A percentile compares a stretch with the other conserved stretches of the same genome.
These are phyloP conservation scores for Lepidotrigona ventralis DNA, from an alignment of 1,140 invertebrate species.

Conservation along the genomic window DNA sequence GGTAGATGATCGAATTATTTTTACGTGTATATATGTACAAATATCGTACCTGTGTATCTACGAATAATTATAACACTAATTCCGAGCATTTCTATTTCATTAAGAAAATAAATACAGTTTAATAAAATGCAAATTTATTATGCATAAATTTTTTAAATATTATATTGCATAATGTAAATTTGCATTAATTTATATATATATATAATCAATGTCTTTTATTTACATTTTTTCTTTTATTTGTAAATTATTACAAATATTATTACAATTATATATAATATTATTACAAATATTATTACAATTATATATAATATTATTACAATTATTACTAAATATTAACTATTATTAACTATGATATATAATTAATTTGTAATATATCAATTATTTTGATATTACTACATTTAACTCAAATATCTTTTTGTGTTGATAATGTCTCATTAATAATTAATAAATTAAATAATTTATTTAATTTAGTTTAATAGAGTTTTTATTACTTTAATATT, in stretches of 20 bases:
- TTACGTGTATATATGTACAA: background rate
- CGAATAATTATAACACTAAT: too few species aligned
- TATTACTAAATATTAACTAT: background rate
- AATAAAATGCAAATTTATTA: too few species aligned
- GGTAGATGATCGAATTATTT: background rate
- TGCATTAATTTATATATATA: too few species aligned
- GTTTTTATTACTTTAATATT: background rate
- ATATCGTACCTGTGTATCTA: background rate
- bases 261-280: background rate
- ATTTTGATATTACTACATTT: background rate
- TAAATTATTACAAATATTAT: background rate
- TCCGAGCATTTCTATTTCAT: too few species aligned
- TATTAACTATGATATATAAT: background rate
- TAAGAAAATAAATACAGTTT: too few species aligned
- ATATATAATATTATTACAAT: background rate
- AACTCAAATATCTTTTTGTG: background rate
- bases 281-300: background rate
- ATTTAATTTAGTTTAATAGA: too few species aligned
- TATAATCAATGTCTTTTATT: too few species aligned
- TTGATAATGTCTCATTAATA: background rate
- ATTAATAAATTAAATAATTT: background rate
- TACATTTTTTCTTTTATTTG: too few species aligned
- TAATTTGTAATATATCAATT: background rate
- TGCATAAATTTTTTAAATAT: too few species aligned
- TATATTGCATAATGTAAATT: too few species aligned